Percentiles rank a stretch among this genome's conserved stretches.
Conservation (phyloP, 2,797 vertebrate species). For the Todus mexicanus region DNA sequence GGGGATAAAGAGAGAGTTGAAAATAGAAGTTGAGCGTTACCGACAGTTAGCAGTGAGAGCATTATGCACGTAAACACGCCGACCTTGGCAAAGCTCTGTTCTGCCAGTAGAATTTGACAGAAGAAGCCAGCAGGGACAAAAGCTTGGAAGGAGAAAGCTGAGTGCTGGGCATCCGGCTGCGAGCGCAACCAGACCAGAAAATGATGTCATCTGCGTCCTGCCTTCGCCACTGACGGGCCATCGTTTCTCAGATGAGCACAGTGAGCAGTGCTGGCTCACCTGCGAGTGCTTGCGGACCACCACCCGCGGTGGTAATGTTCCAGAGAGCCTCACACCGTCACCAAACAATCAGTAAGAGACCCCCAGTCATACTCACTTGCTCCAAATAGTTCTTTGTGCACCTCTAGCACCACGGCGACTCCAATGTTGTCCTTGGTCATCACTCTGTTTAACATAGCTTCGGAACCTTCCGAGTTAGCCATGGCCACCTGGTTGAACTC, state of each 20-base stretch:
- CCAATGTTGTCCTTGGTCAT: constrained; percentile 99
- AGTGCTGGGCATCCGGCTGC: not conserved
- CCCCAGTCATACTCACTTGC: constrained; percentile 72
- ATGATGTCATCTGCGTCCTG: not conserved
- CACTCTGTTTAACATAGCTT: constrained; percentile 97
- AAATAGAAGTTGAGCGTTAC: not conserved
- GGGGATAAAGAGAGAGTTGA: not conserved
- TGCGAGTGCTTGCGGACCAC: not conserved
- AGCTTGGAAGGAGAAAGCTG: not conserved
- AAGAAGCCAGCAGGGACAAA: not conserved
- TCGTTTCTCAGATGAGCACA: not conserved
- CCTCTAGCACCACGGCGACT: constrained; percentile 90
- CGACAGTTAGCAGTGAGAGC: not conserved
- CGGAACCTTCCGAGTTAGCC: constrained; percentile 97
- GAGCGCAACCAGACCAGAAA: not conserved
- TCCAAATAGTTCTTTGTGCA: constrained; percentile 91
- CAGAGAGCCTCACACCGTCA: not conserved
- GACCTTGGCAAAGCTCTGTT: constrained; percentile 62
- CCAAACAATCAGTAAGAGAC: fast-evolving
- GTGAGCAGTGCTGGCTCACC: not conserved
- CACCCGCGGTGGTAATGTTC: not conserved
- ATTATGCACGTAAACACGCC: not conserved
- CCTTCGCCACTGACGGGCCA: not conserved
- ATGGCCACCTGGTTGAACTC: constrained; percentile 99
- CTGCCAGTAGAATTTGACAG: not conserved